Evolutionary conservation across 1,140 invertebrate species (phyloP).

Genomic region (Myzus persicae): DNA sequence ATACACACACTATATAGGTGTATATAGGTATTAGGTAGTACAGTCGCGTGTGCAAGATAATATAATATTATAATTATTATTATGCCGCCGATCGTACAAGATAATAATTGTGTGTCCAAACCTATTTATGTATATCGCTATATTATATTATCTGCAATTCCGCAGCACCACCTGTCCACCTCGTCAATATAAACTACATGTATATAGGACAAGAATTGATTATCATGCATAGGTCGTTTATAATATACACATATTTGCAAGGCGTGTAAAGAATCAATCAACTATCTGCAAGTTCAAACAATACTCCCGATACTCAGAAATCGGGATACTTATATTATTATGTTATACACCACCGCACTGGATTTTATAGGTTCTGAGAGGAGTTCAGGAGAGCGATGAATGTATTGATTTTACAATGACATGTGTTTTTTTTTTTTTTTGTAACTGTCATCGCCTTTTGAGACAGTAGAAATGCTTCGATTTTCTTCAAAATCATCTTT

Average conservation of each 20-base stretch:
- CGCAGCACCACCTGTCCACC: too few species aligned
- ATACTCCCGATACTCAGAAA: neutral
- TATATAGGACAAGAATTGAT: neutral
- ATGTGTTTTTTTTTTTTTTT: too few species aligned
- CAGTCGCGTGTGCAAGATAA: neutral
- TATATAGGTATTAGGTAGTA: neutral
- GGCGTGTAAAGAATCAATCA: neutral
- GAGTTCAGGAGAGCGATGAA: too few species aligned
- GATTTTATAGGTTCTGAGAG: neutral
- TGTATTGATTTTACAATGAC: too few species aligned
- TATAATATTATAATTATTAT: slow-evolving; percentile 9
- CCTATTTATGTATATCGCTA: neutral
- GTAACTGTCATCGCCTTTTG: too few species aligned
- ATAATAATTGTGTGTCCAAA: neutral
- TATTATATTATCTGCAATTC: neutral
- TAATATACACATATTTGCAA: neutral
- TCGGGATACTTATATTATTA: neutral
- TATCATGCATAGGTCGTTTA: neutral
- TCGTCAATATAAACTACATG: neutral
- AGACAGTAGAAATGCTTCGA: too few species aligned
- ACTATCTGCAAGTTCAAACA: neutral
- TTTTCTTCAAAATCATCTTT: too few species aligned
- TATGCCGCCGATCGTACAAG: neutral
- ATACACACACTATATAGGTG: neutral
- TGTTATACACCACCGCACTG: too few species aligned